Evolutionary conservation across 2,888 invertebrate genomes (phyloP), one percentile per base, ranked within the genome.

Genomic region (Cremastinae sp.): DNA sequence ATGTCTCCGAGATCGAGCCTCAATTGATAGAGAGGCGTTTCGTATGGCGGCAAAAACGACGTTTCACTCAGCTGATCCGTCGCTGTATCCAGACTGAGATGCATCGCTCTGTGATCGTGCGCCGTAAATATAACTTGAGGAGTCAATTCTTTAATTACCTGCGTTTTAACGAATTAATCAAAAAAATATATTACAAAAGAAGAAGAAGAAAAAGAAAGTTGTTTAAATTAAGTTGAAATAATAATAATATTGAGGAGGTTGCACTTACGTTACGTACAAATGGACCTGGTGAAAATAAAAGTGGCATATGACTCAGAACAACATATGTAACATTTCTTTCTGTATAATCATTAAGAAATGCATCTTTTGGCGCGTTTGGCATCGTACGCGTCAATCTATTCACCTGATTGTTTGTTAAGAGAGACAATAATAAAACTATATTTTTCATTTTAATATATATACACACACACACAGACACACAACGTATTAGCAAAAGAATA

Each of bases 251-350:
- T n/a, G n/a, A n/a, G 54, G 36, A 53, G 18, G 54, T 74, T 3
- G 41, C 20, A 80, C 82, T 82, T 88, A 92, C 92, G 85, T 90
- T 91, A 81, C 92, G 91, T 1, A 91, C 91, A 84, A 92, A 93
- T 38, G 85, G 82, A 66, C 91, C 91, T 12, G 92, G 92, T 77
- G 89, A 87, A 79, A 91, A 92, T 78, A 93, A 87, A 56, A 95
- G 86, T 41, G 96, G 95, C 85, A 95, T 92, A 87, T 96, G 96
- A 18, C 95, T 95, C 10, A 96, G 90, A 9, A 93, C 93, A 75
- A 96, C 92, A 84, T 92, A 93, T 20, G 93, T 92, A 59, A 90
- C 91, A 75, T 90, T 90, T 54, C 91, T 89, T 79, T 88, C 88
- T 10, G 86, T 88, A 64, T 89, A 89, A 79, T 89, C 88, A 71